These are phyloP conservation scores for Pelusios castaneus DNA, from an alignment of 2,113 vertebrate species.

Conservation along the genomic window DNA sequence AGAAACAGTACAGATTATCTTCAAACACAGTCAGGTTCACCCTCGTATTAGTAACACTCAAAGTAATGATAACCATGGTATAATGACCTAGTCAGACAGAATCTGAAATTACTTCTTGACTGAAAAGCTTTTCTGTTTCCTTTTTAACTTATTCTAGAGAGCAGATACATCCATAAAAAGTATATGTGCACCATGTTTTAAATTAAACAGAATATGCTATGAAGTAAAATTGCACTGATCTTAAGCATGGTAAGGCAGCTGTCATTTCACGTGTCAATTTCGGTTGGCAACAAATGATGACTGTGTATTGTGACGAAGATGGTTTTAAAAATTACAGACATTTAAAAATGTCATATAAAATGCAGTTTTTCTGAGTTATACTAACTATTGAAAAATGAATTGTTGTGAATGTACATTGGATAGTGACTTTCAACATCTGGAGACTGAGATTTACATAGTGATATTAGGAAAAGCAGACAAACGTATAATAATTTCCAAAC, in stretches of 20 bases:
- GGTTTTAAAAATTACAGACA: background rate
- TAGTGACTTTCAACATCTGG: background rate
- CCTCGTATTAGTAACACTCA: constrained; percentile 31
- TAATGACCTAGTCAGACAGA: background rate
- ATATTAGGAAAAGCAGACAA: accelerated
- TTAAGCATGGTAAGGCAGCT: background rate
- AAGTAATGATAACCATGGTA: constrained; percentile 20
- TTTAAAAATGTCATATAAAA: background rate
- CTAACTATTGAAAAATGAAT: background rate
- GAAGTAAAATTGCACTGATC: background rate
- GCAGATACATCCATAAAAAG: background rate
- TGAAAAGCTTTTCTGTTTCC: background rate
- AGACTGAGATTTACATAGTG: background rate
- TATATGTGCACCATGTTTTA: background rate
- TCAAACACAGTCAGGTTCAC: constrained; percentile 5
- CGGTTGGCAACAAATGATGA: background rate
- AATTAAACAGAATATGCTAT: constrained; percentile 7
- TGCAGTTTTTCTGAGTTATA: background rate
- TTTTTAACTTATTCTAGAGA: background rate
- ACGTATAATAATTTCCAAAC: accelerated
- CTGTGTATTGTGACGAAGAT: background rate
- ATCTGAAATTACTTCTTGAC: background rate
- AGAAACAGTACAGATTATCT: constrained; percentile 52
- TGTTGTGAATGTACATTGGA: background rate
- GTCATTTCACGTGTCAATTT: background rate